Percentiles rank a stretch among this genome's conserved stretches.
These are phyloP conservation scores for Eupithecia dodoneata DNA, from an alignment of 2,888 invertebrate species.

Conservation along the genomic window DNA sequence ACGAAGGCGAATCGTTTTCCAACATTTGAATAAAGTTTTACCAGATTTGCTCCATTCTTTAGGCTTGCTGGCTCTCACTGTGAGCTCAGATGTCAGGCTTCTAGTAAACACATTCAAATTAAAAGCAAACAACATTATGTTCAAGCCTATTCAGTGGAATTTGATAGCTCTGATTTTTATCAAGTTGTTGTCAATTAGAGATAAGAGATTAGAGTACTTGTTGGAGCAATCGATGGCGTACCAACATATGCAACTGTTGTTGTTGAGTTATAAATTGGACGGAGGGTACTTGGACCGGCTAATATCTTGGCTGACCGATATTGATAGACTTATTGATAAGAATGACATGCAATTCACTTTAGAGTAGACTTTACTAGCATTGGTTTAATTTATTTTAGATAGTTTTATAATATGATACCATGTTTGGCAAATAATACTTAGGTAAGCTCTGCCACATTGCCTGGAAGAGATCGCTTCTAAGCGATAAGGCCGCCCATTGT, in stretches of 20 bases:
- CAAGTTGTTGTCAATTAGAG: constrained; percentile 82
- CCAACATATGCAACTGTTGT: constrained; percentile 74
- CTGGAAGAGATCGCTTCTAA: too few species aligned
- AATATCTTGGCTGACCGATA: constrained; percentile 78
- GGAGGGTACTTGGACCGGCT: constrained; percentile 79
- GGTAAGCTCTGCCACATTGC: too few species aligned
- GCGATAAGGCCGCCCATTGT: too few species aligned
- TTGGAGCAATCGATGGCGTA: constrained; percentile 66
- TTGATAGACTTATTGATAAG: constrained; percentile 73
- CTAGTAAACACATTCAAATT: constrained; percentile 87
- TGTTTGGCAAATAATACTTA: background rate
- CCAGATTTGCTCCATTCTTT: constrained; percentile 84
- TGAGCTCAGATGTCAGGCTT: constrained; percentile 74
- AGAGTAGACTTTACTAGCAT: constrained; percentile 45
- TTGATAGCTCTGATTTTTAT: constrained; percentile 88
- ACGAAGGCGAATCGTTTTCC: constrained; percentile 87
- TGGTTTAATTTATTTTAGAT: constrained; percentile 22
- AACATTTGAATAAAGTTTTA: constrained; percentile 86
- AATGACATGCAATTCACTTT: constrained; percentile 71
- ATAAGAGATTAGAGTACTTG: constrained; percentile 62
- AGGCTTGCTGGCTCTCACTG: constrained; percentile 67
- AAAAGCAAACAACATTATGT: constrained; percentile 88
- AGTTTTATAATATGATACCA: background rate
- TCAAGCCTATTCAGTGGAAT: constrained; percentile 89
- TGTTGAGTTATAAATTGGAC: constrained; percentile 80